These are phyloP conservation scores for Hystrix brachyura DNA, from an alignment of 2,113 vertebrate genomes.

Conservation along the genomic window DNA sequence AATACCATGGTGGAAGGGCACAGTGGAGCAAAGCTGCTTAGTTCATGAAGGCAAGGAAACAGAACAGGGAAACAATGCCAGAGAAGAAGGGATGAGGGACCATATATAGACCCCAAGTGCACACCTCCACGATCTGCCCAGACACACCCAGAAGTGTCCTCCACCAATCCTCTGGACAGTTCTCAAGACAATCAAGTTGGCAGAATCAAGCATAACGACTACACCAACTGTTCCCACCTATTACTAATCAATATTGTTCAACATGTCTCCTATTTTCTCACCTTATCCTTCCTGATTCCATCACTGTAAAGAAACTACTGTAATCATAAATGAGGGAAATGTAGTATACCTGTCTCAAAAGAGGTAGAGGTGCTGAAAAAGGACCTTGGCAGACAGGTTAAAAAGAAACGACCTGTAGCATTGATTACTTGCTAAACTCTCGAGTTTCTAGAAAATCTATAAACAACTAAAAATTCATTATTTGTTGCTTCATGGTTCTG, in stretches of 20 bases:
- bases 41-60: not conserved
- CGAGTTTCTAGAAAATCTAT: not conserved
- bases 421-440: not conserved
- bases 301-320: conserved; percentile 14
- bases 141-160: not conserved
- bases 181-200: not conserved
- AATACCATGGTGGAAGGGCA: not conserved
- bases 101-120: not conserved
- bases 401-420: not conserved
- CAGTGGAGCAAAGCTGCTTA: not conserved
- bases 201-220: not conserved
- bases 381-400: not conserved
- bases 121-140: not conserved
- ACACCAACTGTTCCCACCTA: not conserved
- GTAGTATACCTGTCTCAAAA: not conserved
- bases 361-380: not conserved
- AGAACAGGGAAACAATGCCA: not conserved
- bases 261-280: not conserved
- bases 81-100: not conserved
- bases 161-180: not conserved
- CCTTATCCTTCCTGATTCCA: not conserved
- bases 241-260: not conserved
- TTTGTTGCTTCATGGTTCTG: not conserved
- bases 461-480: not conserved
- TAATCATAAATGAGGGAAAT: not conserved